Conservation (phyloP, 2,113 vertebrate species). For the Heterotilapia buettikoferi region DNA sequence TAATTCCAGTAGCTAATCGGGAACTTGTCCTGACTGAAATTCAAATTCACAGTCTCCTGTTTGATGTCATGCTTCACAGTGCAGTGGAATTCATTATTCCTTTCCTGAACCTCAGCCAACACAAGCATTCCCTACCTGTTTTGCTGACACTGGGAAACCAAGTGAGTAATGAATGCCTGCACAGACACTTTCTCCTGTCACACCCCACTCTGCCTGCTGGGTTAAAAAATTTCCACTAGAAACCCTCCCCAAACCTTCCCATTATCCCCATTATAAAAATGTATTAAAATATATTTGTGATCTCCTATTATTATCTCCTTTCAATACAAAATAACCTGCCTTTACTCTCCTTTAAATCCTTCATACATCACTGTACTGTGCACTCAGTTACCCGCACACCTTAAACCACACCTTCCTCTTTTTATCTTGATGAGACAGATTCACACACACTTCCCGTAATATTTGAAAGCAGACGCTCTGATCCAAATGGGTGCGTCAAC, state of each 20-base stretch:
- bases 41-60: background rate
- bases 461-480: rapidly evolving
- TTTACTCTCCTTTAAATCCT: background rate
- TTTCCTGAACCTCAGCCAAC: background rate
- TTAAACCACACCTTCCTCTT: background rate
- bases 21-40: background rate
- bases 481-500: background rate
- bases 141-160: background rate
- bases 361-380: background rate
- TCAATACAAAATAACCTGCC: background rate
- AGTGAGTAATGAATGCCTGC: background rate
- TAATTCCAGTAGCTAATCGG: background rate
- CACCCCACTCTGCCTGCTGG: background rate
- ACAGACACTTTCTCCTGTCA: background rate
- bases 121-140: background rate
- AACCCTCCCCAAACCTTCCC: background rate
- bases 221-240: background rate
- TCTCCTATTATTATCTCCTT: background rate
- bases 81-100: background rate
- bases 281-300: background rate
- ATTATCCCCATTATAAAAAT: background rate
- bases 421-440: background rate
- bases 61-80: background rate
- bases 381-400: background rate
- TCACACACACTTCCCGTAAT: background rate